phyloP scores from a whole-genome alignment of 2,797 vertebrate species.

The Triplophysa yarkandensis region DNA sequence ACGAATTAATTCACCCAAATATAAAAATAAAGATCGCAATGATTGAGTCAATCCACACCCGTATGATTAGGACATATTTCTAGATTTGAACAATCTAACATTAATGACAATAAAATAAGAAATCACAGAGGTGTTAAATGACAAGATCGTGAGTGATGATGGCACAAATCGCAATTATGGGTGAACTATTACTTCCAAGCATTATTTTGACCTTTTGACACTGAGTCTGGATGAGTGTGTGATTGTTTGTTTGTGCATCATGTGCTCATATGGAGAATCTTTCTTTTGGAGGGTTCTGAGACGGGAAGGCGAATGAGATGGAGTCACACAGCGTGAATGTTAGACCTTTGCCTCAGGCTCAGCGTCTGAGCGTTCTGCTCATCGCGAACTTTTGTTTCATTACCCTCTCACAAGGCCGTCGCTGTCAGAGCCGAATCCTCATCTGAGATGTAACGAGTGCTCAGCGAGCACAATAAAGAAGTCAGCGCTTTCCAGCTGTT shows the following conservation, averaged over 20 bases:
- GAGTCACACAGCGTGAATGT: slow-evolving; percentile 4
- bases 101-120: too few relatives aligned
- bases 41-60: too few relatives aligned
- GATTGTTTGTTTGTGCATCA: background rate
- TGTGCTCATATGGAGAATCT: slow-evolving; percentile 4
- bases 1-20: too few relatives aligned
- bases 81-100: too few relatives aligned
- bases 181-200: too few relatives aligned
- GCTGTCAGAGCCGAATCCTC: slow-evolving; percentile 8
- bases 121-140: too few relatives aligned
- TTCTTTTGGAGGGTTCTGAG: background rate
- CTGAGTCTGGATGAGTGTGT: too few relatives aligned
- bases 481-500: slow-evolving; percentile 22
- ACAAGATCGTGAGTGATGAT: too few relatives aligned
- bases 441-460: background rate
- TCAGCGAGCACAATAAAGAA: slow-evolving; percentile 16
- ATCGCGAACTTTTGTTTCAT: slow-evolving; percentile 27
- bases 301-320: background rate
- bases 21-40: too few relatives aligned
- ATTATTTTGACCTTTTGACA: too few relatives aligned
- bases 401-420: slow-evolving; percentile 19
- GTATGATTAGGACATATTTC: too few relatives aligned
- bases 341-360: slow-evolving; percentile 17
- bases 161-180: too few relatives aligned
- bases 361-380: background rate